Base-by-base conservation (phyloP, 1,140 invertebrate genomes). In the Calosoma granatense region DNA sequence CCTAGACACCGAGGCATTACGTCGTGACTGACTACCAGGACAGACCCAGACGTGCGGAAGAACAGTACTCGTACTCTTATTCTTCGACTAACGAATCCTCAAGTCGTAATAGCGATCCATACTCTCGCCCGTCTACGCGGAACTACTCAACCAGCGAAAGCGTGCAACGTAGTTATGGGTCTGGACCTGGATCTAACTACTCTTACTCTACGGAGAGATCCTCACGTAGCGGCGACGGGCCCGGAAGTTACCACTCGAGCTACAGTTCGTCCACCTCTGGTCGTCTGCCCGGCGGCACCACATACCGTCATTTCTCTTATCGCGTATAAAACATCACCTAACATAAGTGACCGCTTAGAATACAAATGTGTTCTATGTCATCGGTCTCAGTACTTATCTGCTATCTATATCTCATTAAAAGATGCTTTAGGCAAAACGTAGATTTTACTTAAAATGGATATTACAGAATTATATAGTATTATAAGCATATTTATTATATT, bases 41-140 rank as follows among this genome's bases (percentile, higher is more conserved):
- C 63, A 69, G 76, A 63, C 79, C 81, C 63, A 76, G 84, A 62
- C 80, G 83, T 72, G 80, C 83, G 54, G 84, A 87, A 72, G 78
- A 86, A 74, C 82, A 86, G 76, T 90, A 89, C 80, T 88, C 84
- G 64, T 90, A 89, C 78, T 86, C 85, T 63, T 89, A 88, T 77
- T 77, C 77, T 71, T 84, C 83, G 70, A 68, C 67, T 60, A 74
- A 70, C 64, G 74, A 73, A 60, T 73, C 74, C 64, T 75, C 67
- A 63, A 69, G 65, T 63, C 74, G 74, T 41, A 74, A 75, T 59
- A 70, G 72, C 62, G 78, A 82, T 70, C 77, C 77, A 22, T 78
- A 78, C 67, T 67, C 70, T 36, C 66, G 77, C 62, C 73, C 78
- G 64, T 76, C 84, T 59, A 77, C 81, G 64, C 77, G 80, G 63